Evolutionary conservation across 2,113 vertebrate genomes (phyloP), one percentile per base, ranked within the genome.

Genomic region (Phainopepla nitens): DNA sequence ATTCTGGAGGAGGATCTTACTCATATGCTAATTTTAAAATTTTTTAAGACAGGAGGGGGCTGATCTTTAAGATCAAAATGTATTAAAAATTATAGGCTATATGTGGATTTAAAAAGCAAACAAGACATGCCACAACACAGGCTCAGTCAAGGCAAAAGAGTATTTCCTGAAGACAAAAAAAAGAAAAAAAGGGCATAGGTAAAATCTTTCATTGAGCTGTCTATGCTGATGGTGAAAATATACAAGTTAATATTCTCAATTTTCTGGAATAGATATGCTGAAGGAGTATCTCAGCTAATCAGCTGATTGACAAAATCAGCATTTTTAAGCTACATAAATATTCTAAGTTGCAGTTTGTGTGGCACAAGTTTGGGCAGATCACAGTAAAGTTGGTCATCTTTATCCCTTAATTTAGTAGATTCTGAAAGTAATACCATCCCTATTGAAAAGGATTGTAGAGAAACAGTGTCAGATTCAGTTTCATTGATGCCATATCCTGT

Each of bases 131-230:
- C 31, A 44, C 1, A 61, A 45, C 14, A 82, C 8, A 86, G 39
- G 29, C 50, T 86, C 15, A 45, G 4, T 25, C 39, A 42, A 69
- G 33, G 78, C 16, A 68, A 82, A 91, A 51, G 13, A n/a, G 5
- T 44, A 35, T 66, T 47, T 85, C 13, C 21, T 60, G 11, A 7
- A 68, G 33, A 49, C 13, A 20, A 41, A 28, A 11, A 64, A 41
- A 45, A 28, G 3, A 4, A 19, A 28, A 53, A 68, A 60, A 8
- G 0, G 3, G 1, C 39, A 51, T 3, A 2, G 9, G 24, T 72
- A 71, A 85, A 71, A 54, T 70, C 7, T 81, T 82, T 54, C 65
- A 54, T 13, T 54, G 33, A 66, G 7, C 36, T 76, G 20, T 78
- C 24, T 82, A 21, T 53, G 25, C 35, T 65, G 17, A 44, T 69